phyloP scores from a whole-genome alignment of 2,888 invertebrate species.

The Scelioninae gen. 1 region DNA sequence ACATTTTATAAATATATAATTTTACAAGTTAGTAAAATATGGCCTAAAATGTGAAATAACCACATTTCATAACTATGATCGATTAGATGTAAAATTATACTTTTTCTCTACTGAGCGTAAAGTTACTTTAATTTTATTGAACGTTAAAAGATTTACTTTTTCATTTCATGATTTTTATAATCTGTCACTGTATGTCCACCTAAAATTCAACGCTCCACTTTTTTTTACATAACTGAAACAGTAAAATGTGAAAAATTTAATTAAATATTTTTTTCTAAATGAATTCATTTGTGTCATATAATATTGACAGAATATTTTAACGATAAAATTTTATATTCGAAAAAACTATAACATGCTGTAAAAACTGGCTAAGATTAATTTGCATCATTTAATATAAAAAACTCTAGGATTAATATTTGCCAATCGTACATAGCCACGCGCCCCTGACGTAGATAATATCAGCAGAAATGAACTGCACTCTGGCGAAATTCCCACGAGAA shows the following conservation, averaged over 20 bases:
- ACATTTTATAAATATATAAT: no score
- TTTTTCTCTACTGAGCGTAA: no score
- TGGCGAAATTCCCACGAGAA: slow-evolving; percentile 54
- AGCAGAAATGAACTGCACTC: slow-evolving; percentile 30
- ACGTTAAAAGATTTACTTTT: no score
- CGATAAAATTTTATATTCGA: background rate
- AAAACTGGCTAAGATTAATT: background rate
- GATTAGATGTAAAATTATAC: no score
- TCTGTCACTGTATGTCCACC: background rate
- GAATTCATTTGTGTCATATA: background rate
- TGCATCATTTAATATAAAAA: slow-evolving; percentile 26
- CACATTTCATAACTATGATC: no score
- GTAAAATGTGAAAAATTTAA: background rate
- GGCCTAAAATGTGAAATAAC: no score
- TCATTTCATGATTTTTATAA: no score
- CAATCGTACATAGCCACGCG: background rate
- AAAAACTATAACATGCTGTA: background rate
- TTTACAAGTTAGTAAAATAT: no score
- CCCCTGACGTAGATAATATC: slow-evolving; percentile 35
- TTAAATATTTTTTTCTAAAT: background rate
- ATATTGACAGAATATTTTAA: background rate
- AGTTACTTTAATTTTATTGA: no score
- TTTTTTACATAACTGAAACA: background rate
- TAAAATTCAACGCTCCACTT: background rate
- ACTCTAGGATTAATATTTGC: slow-evolving; percentile 39